Percentiles rank a stretch among this genome's conserved stretches.
These are phyloP conservation scores for Kryphioiulus occultus DNA, from an alignment of 2,888 invertebrate species.

Conservation along the genomic window DNA sequence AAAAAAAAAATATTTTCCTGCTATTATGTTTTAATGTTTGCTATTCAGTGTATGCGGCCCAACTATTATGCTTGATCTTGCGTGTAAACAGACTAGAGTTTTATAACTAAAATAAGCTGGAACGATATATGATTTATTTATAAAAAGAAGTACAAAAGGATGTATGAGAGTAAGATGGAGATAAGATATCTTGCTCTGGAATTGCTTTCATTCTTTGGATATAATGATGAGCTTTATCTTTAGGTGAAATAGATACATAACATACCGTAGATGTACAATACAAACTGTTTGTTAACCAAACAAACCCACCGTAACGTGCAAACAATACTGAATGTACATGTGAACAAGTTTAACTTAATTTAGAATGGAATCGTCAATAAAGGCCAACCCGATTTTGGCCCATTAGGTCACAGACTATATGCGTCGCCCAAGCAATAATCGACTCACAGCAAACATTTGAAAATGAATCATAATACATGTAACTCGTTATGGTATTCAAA, in stretches of 20 bases:
- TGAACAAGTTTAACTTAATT: background rate
- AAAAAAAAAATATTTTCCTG: background rate
- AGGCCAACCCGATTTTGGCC: background rate
- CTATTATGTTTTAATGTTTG: conserved; percentile 15
- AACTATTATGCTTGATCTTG: background rate
- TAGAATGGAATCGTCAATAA: background rate
- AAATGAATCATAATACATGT: too few species aligned
- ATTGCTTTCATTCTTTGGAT: background rate
- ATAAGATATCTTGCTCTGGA: background rate
- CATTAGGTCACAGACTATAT: too few species aligned
- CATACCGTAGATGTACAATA: too few species aligned
- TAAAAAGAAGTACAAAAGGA: background rate
- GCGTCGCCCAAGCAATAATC: too few species aligned
- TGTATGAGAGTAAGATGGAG: background rate
- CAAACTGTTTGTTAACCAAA: background rate
- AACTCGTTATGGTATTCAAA: too few species aligned
- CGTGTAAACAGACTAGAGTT: background rate
- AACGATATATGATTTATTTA: background rate
- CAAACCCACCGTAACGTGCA: background rate
- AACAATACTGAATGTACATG: background rate
- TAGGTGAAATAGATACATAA: background rate
- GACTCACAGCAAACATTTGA: too few species aligned
- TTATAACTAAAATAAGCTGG: background rate
- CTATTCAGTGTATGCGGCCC: background rate
- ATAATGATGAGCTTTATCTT: background rate